Conservation (phyloP, 2,888 invertebrate species). For the Lasioglossum morio region DNA sequence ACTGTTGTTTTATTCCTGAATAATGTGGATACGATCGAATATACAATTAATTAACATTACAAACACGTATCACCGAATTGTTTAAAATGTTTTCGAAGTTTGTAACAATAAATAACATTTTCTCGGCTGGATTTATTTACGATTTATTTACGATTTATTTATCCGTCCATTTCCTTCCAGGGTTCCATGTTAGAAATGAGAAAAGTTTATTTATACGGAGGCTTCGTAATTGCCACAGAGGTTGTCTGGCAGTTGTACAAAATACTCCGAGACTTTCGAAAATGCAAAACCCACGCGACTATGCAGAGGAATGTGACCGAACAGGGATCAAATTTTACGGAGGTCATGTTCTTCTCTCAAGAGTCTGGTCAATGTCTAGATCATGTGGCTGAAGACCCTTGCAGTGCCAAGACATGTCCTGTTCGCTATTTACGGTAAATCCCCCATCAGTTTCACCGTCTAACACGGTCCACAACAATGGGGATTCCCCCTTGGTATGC, state of each 20-base stretch:
- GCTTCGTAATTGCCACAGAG: slow-evolving; percentile 52
- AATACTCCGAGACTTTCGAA: slow-evolving; percentile 19
- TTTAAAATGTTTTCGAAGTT: not conserved
- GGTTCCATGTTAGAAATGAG: slow-evolving; percentile 1
- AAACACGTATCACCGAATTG: not conserved
- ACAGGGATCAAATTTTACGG: slow-evolving; percentile 51
- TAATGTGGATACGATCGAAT: not conserved
- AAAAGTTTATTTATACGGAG: slow-evolving; percentile 27
- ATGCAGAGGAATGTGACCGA: not conserved
- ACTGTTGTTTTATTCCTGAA: not conserved
- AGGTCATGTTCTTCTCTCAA: slow-evolving; percentile 80
- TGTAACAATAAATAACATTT: too few species aligned
- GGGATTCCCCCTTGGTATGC: not conserved
- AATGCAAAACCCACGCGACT: not conserved
- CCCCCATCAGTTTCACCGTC: not conserved
- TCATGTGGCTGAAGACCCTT: slow-evolving; percentile 64
- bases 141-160: not conserved
- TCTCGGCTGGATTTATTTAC: not conserved
- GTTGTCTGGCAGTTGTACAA: slow-evolving; percentile 66
- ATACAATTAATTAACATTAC: not conserved
- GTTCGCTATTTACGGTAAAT: slow-evolving; percentile 73
- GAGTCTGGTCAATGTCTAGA: slow-evolving; percentile 71
- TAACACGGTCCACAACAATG: too few species aligned
- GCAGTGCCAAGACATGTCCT: slow-evolving; percentile 69
- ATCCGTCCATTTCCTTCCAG: not conserved